Base-by-base conservation (phyloP, 35 echinoderm and acorn worm species). In the Holothuria glaberrima region DNA sequence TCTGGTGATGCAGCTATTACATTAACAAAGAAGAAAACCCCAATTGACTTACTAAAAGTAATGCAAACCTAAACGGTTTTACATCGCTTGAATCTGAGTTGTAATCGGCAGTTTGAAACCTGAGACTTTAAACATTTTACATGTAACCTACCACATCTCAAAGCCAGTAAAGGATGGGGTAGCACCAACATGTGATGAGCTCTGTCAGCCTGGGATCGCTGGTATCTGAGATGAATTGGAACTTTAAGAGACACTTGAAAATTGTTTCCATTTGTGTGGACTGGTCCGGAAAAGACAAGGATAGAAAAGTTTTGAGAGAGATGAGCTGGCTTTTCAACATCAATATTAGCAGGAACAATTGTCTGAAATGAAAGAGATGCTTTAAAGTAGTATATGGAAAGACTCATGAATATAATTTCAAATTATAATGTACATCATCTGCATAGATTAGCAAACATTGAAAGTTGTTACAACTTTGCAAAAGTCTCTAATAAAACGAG, bases 211-310 rank as follows among this genome's bases (percentile, higher is more conserved):
- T 84, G 27, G 33, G 80, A 29, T 30, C 58, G 17, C 32, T 84
- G 80, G 57, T 84, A 84, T 38, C 80, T 84, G 27, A 84, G 80
- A 29, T 84, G 80, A 41, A 84, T 84, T 6, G 80, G 80, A 5
- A 84, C 10, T 12, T 48, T 61, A 2, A 84, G 46, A 16, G 57
- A 61, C 0, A 35, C 54, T 31, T 14, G 19, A 61, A 61, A 59
- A 19, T 84, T 56, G 1, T 5, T 29, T 36, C 57, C 54, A 20
- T 7, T 25, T 5, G 29, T 5, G 0, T 63, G n/a, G 6, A 33
- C 30, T 12, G 26, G n/a, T 36, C 57, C 59, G 18, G 32, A 9
- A 0, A 61, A 84, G 28, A 63, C 32, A 28, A 61, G 58, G 57
- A 84, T 58, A 16, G 54, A 56, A 33, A 84, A 84, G 46, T 61